A percentile compares a stretch with the other conserved stretches of the same genome.
Evolutionary conservation across 2,113 vertebrate genomes (phyloP).

Genomic region (Lonchura striata): DNA sequence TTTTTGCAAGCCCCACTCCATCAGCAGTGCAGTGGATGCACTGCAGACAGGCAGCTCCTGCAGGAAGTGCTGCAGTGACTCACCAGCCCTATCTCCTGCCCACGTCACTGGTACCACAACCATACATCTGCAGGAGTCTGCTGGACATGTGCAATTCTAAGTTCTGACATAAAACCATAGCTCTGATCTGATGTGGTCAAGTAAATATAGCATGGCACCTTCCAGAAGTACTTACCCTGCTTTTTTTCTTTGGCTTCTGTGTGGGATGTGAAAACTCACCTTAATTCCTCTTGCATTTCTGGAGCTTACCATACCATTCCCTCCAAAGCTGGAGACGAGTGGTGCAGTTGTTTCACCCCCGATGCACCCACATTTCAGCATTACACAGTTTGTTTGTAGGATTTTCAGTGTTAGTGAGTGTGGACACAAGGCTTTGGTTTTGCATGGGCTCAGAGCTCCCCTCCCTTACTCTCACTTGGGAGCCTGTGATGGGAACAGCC

Average conservation of each 20-base stretch:
- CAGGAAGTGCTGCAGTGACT: background rate
- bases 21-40: background rate
- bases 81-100: constrained; percentile 9
- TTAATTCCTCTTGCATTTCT: background rate
- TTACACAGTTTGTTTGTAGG: background rate
- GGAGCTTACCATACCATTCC: background rate
- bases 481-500: background rate
- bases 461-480: background rate
- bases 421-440: background rate
- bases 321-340: background rate
- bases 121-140: background rate
- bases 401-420: background rate
- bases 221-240: constrained; percentile 1
- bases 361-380: background rate
- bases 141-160: background rate
- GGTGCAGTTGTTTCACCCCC: background rate
- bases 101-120: background rate
- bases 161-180: background rate
- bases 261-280: background rate
- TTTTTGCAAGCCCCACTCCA: background rate
- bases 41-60: background rate
- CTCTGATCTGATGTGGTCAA: background rate
- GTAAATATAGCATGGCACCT: background rate
- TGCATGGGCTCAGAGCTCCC: background rate
- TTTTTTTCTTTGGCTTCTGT: background rate